Evolutionary conservation across 1,140 invertebrate genomes (phyloP).

Genomic region (Steinernema feltiae): DNA sequence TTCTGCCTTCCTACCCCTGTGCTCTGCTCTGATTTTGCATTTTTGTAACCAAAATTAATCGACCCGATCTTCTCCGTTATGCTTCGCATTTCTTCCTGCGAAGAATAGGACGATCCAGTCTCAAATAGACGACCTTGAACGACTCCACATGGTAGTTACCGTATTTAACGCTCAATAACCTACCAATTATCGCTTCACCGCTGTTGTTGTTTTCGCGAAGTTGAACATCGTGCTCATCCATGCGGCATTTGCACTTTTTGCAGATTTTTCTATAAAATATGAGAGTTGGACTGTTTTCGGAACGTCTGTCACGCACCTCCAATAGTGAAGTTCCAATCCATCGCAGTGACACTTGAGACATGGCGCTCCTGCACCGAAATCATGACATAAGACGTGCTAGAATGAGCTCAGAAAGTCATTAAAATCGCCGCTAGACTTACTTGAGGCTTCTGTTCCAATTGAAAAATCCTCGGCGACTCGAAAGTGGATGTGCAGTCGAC

Average conservation of each 20-base stretch:
- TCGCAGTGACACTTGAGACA: neutral
- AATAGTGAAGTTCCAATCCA: neutral
- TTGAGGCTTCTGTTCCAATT: neutral
- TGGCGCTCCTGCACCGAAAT: neutral
- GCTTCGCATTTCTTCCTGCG: neutral
- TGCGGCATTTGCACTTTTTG: constrained; percentile 3
- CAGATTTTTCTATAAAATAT: constrained; percentile 16
- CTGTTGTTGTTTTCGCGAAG: constrained; percentile 26
- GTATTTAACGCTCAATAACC: neutral
- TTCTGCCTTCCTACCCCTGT: too few relatives aligned
- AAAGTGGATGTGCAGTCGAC: neutral
- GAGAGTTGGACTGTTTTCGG: neutral
- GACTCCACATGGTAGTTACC: neutral
- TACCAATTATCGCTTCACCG: constrained; percentile 30
- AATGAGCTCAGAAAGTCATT: neutral
- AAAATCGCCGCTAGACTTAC: too few relatives aligned
- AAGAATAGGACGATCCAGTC: neutral
- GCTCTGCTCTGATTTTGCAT: too few relatives aligned
- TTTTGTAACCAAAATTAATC: too few relatives aligned
- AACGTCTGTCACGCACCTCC: neutral
- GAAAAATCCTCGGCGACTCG: neutral
- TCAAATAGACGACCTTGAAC: constrained; percentile 9
- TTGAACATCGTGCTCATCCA: constrained; percentile 61
- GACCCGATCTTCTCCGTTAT: neutral
- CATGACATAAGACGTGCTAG: neutral